Evolutionary conservation across 2,797 vertebrate genomes (phyloP).

Genomic region (Trematomus bernacchii): DNA sequence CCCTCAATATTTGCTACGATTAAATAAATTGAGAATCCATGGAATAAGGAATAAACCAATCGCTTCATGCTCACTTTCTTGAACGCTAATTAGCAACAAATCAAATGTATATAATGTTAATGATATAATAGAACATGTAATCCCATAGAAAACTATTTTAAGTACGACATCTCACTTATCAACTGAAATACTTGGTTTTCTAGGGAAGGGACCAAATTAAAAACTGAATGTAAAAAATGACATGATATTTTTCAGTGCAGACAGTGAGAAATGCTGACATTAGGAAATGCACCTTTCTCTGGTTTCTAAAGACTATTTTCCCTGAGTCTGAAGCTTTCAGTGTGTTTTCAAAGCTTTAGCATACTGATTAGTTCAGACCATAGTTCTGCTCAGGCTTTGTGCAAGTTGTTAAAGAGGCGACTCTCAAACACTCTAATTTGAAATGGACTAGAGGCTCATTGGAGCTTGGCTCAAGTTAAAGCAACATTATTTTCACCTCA

Average conservation of each 20-base stretch:
- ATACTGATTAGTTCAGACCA: slow-evolving; percentile 16
- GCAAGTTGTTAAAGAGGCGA: slow-evolving; percentile 30
- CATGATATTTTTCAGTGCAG: neutral
- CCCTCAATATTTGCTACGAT: slow-evolving; percentile 2
- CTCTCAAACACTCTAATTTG: slow-evolving; percentile 25
- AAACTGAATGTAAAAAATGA: neutral
- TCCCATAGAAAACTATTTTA: neutral
- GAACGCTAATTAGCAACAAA: neutral
- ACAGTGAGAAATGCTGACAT: slow-evolving; percentile 14
- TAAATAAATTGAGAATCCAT: slow-evolving; percentile 3
- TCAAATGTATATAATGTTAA: neutral
- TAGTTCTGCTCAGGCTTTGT: slow-evolving; percentile 13
- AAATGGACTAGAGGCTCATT: slow-evolving; percentile 35
- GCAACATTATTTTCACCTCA: slow-evolving; percentile 51
- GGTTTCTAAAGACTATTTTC: slow-evolving; percentile 11
- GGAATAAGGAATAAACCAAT: neutral
- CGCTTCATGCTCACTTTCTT: neutral
- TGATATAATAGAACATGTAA: neutral
- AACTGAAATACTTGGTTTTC: neutral
- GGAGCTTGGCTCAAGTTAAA: slow-evolving; percentile 51
- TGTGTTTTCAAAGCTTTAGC: slow-evolving; percentile 20
- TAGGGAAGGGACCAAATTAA: neutral
- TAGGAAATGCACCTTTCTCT: neutral
- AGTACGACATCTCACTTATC: neutral
- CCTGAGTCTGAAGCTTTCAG: slow-evolving; percentile 12